Evolutionary conservation across 2,113 vertebrate species (phyloP), one percentile per base, ranked within the genome.

Genomic region (Phylloscopus trochiloides): DNA sequence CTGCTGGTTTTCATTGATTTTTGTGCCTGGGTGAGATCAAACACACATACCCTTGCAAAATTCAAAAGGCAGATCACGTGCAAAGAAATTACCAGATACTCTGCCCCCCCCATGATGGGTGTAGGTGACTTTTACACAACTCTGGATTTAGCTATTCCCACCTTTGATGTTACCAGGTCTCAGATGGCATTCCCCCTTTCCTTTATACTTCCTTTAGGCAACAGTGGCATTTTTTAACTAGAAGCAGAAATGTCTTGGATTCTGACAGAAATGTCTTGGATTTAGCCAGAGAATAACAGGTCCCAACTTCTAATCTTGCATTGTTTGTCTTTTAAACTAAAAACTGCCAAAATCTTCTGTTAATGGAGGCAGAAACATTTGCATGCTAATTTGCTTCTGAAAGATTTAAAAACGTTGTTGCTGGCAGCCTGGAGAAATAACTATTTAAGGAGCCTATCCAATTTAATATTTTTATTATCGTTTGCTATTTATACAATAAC

Each of bases 381-480:
- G 59, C 74, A 86, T 48, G 55, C 24, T 73, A 47, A 83, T 94
- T 75, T 90, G 63, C 72, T 88, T 66, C 25, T 17, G 36, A 95
- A 73, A 43, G 31, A 77, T 45, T 87, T 55, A 6, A 51, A 87
- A 78, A 73, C 12, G 6, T 61, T 14, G 16, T 13, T 76, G 72
- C 59, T 3, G 3, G 58, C 34, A 85, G 58, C 50, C 47, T 62
- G 24, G 17, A 45, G 70, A 84, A 94, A 73, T 66, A 91, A 63
- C 63, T 90, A 21, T 65, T 82, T 48, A 68, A 80, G 72, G 70
- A 88, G 25, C 31, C 68, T 71, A 89, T 38, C 32, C 57, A 74
- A 85, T 91, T 59, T 67, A 66, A 81, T 94, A 84, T 45, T 94
- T 94, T 88, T 92, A 66, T 78, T 91, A 43, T 90, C 9, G 4